Evolutionary conservation across 2,888 invertebrate species (phyloP).

Genomic region (Linnaemya vulpina): DNA sequence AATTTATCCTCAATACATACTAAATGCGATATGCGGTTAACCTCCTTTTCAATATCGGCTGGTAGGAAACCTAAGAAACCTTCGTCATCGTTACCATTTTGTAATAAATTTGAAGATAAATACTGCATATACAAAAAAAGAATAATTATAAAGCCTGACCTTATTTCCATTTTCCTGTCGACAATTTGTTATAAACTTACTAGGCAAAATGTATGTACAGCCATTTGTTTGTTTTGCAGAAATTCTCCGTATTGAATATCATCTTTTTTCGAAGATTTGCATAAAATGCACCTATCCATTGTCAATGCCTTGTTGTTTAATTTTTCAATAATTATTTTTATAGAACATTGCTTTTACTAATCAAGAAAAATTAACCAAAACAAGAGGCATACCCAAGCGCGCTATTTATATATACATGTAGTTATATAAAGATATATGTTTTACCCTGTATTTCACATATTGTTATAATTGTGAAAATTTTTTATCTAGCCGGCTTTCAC

Average conservation of each 20-base stretch:
- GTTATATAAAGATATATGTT: no score
- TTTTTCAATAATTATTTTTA: no score
- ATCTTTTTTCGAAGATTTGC: slow-evolving; percentile 68
- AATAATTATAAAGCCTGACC: not conserved
- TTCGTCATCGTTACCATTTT: slow-evolving; percentile 87
- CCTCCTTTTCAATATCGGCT: slow-evolving; percentile 87
- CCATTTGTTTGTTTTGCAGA: slow-evolving; percentile 82
- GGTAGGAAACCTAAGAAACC: slow-evolving; percentile 90
- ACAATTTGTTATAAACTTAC: slow-evolving; percentile 84
- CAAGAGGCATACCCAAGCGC: slow-evolving; percentile 8
- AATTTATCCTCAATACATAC: slow-evolving; percentile 83
- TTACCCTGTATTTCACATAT: not conserved
- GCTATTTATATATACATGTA: not conserved
- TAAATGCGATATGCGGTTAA: slow-evolving; percentile 86
- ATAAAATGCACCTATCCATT: slow-evolving; percentile 71
- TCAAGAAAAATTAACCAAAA: not conserved
- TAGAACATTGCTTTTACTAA: not conserved
- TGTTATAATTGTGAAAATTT: not conserved
- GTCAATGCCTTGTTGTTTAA: not conserved
- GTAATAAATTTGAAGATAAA: slow-evolving; percentile 87
- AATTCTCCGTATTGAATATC: slow-evolving; percentile 72
- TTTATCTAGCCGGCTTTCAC: no score
- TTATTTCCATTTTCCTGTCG: not conserved
- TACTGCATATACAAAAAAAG: slow-evolving; percentile 82
- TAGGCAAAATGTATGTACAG: slow-evolving; percentile 90